phyloP scores from a whole-genome alignment of 37 sponge, comb jelly and placozoan genomes.

The Bolinopsis microptera region DNA sequence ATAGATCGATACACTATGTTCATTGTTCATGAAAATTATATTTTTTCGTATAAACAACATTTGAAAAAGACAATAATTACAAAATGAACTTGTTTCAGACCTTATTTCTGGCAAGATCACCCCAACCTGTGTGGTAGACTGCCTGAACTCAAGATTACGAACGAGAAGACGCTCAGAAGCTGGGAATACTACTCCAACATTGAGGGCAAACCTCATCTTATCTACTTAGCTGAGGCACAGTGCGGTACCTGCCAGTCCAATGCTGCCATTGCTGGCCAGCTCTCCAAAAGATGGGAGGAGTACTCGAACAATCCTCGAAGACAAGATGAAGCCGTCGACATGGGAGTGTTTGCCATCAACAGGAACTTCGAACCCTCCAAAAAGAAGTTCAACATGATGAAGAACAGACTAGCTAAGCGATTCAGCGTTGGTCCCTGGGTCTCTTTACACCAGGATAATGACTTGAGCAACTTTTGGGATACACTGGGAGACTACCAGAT shows the following conservation, averaged over 20 bases:
- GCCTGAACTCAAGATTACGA: slow-evolving; percentile 1
- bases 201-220: not conserved
- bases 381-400: slow-evolving; percentile 57
- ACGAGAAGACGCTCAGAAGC: not conserved
- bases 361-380: not conserved
- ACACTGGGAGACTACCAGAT: not conserved
- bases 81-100: too few species aligned
- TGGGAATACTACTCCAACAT: slow-evolving; percentile 37
- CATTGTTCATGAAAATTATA: too few species aligned
- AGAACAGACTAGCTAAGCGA: not conserved
- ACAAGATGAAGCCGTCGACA: not conserved
- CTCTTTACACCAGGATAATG: slow-evolving; percentile 18
- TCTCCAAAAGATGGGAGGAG: slow-evolving; percentile 20
- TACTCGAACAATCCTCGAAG: not conserved
- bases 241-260: slow-evolving; percentile 57
- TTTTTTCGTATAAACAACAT: too few species aligned
- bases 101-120: slow-evolving; percentile 26
- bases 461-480: slow-evolving; percentile 1
- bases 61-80: too few species aligned
- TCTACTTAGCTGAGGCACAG: slow-evolving; percentile 58
- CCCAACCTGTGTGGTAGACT: slow-evolving; percentile 48
- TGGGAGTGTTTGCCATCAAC: slow-evolving; percentile 9
- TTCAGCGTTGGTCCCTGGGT: slow-evolving; percentile 12
- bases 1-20: too few species aligned
- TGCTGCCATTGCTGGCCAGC: slow-evolving; percentile 34